Evolutionary conservation across 2,797 vertebrate species (phyloP), one percentile per base, ranked within the genome.

Genomic region (Phalloptychus januarius): DNA sequence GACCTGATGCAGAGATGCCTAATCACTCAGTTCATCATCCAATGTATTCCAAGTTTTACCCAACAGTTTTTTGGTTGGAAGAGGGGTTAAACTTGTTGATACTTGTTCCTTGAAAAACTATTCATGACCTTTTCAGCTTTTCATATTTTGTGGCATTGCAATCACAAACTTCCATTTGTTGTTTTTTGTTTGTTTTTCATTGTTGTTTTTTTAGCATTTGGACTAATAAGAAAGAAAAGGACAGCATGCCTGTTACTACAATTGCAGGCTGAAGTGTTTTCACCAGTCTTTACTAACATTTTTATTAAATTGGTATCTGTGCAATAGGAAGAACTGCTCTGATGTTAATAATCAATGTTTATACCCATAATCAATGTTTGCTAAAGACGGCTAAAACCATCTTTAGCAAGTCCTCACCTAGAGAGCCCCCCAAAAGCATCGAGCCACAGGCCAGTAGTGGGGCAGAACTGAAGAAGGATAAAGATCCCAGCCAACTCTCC

Each of bases 401-500:
- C 69, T 91, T 85, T 65, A 69, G 79, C 77, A 38, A 83, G 31
- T 61, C 86, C 12, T 89, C 94, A 33, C 81, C 84, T 20, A 95
- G 87, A 75, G 77, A 90, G 67, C 90, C 90, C 44, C 82, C 85
- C 5, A 94, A 92, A 83, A 75, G 86, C 3, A 28, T 83, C 33
- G 92, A 92, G 31, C 89, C 89, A 82, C 80, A 80, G 61, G 82
- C 85, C 72, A 79, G 81, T 36, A 76, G 81, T 18, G 15, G 74
- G 8, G 65, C 46, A 33, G 20, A 76, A 56, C 6, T 71, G 44
- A 86, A 96, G 71, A 95, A 93, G 46, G 95, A 94, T 45, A 86
- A 71, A 79, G 94, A 93, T 45, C 89, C 74, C 85, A 96, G 75
- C 94, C 92, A 71, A 44, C 90, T 91, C 36, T 79, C 93, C 1